Conservation (phyloP, 1,140 invertebrate species). For the Phortica variegata region DNA sequence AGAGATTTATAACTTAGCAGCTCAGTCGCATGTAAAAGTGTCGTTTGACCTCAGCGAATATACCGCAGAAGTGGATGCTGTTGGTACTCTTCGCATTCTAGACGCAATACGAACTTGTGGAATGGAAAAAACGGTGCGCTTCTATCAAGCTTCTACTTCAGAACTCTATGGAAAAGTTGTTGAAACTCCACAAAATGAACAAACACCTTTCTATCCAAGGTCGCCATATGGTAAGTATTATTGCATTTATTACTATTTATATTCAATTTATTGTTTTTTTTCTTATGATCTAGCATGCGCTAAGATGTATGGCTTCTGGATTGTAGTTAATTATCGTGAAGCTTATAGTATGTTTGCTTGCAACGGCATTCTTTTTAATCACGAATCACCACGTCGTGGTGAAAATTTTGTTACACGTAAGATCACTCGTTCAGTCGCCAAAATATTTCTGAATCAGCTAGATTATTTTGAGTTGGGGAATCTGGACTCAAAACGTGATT, state of each 20-base stretch:
- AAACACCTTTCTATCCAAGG: slow-evolving; percentile 97
- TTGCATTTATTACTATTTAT: not conserved
- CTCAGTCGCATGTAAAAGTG: slow-evolving; percentile 99
- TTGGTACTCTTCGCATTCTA: slow-evolving; percentile 92
- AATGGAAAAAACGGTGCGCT: slow-evolving; percentile 80
- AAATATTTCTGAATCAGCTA: slow-evolving; percentile 87
- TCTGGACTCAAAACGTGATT: slow-evolving; percentile 94
- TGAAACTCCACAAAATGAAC: slow-evolving; percentile 96
- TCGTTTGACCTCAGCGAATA: slow-evolving; percentile 97
- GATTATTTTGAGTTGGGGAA: slow-evolving; percentile 92
- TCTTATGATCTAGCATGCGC: slow-evolving; percentile 76
- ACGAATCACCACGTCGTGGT: slow-evolving; percentile 96
- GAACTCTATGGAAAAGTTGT: slow-evolving; percentile 98
- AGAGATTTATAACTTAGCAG: slow-evolving; percentile 99
- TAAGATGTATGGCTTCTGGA: slow-evolving; percentile 99
- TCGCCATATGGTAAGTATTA: slow-evolving; percentile 93
- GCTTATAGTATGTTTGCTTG: slow-evolving; percentile 98
- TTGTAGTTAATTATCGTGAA: slow-evolving; percentile 96
- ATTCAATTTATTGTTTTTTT: not conserved
- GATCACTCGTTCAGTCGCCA: slow-evolving; percentile 95
- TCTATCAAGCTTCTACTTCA: slow-evolving; percentile 98
- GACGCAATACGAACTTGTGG: slow-evolving; percentile 95
- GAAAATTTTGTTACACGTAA: slow-evolving; percentile 99
- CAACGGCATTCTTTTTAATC: slow-evolving; percentile 99
- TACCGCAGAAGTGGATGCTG: slow-evolving; percentile 96